Conservation (phyloP, 2,888 invertebrate genomes). For the Dolichopus griseipennis region DNA sequence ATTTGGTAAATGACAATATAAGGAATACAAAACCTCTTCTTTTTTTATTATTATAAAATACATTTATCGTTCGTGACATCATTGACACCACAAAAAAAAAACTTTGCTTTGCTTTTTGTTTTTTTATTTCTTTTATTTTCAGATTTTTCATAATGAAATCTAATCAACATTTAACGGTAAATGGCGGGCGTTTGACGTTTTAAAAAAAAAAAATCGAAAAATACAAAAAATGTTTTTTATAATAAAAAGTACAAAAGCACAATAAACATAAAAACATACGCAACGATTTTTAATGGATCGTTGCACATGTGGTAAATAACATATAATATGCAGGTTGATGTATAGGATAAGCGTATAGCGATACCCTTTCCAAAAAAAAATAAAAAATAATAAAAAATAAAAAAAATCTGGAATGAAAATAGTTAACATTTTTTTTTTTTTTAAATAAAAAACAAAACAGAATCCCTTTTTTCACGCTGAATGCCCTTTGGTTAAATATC, state of each 20-base stretch:
- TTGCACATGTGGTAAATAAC: background rate
- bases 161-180: background rate
- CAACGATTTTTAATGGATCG: background rate
- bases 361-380: background rate
- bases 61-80: conserved; percentile 23
- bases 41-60: conserved; percentile 14
- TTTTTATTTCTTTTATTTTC: background rate
- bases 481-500: conserved; percentile 4
- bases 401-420: background rate
- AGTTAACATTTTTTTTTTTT: background rate
- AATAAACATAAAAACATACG: background rate
- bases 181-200: conserved; percentile 5
- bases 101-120: too few species aligned
- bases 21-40: conserved; percentile 16
- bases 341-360: background rate
- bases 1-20: background rate
- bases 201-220: too few species aligned
- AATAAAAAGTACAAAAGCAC: background rate
- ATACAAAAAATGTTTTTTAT: too few species aligned
- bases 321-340: background rate
- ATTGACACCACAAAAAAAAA: conserved; percentile 23
- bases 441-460: background rate
- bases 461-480: background rate
- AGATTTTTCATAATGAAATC: background rate
- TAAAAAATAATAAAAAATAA: too few species aligned